phyloP scores from a whole-genome alignment of 2,888 invertebrate genomes.

The Allophyes oxyacanthae region DNA sequence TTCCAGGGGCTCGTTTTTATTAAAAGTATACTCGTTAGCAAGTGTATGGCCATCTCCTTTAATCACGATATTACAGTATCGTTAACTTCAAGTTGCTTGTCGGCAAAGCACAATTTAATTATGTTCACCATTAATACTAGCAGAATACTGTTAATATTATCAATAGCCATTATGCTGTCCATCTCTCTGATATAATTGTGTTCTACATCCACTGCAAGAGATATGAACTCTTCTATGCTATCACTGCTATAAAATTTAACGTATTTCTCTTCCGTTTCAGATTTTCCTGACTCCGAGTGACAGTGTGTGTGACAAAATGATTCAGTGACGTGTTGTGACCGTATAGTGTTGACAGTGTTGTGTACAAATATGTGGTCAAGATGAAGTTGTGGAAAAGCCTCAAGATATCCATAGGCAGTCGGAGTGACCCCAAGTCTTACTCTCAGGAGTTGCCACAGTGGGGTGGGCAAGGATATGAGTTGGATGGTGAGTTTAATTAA shows the following conservation, averaged over 20 bases:
- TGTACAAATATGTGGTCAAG: conserved; percentile 80
- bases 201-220: too few species aligned
- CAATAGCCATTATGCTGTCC: too few species aligned
- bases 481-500: conserved; percentile 74
- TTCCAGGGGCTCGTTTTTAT: background rate
- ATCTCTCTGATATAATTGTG: too few species aligned
- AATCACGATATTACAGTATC: too few species aligned
- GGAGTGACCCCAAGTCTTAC: conserved; percentile 78
- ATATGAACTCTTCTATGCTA: background rate
- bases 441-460: conserved; percentile 83
- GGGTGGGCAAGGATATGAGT: conserved; percentile 82
- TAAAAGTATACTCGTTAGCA: background rate
- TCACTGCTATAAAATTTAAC: conserved; percentile 2
- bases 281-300: conserved; percentile 49
- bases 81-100: too few species aligned
- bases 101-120: too few species aligned
- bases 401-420: conserved; percentile 85
- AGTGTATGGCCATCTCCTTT: too few species aligned
- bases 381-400: conserved; percentile 88
- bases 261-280: conserved; percentile 51
- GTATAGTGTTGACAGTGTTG: conserved; percentile 54
- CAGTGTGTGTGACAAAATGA: conserved; percentile 60
- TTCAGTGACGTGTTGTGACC: conserved; percentile 62
- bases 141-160: too few species aligned
- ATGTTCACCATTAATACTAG: too few species aligned